Evolutionary conservation across 2,888 invertebrate genomes (phyloP).

Genomic region (Choreutis nemorana): DNA sequence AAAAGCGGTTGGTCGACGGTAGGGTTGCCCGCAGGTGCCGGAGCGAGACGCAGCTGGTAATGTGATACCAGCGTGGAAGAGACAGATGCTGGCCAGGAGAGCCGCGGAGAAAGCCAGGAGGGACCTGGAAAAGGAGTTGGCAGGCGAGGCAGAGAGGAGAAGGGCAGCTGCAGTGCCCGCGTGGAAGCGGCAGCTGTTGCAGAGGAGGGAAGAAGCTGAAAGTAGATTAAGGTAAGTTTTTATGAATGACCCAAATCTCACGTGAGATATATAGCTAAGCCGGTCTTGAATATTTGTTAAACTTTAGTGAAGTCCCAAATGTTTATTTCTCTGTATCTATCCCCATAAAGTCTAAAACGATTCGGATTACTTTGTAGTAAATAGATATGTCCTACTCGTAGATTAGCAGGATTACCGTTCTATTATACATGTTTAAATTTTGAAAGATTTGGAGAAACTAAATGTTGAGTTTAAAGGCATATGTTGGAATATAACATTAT

Average conservation of each 20-base stretch:
- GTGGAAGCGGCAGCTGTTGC: slow-evolving; percentile 92
- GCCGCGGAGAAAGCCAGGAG: slow-evolving; percentile 92
- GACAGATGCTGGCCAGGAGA: slow-evolving; percentile 94
- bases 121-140: slow-evolving; percentile 87
- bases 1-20: slow-evolving; percentile 51
- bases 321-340: not conserved
- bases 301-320: slow-evolving; percentile 4
- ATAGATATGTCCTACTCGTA: too few relatives aligned
- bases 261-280: too few relatives aligned
- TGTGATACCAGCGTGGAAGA: slow-evolving; percentile 92
- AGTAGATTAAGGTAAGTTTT: slow-evolving; percentile 74
- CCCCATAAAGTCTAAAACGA: not conserved
- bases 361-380: too few relatives aligned
- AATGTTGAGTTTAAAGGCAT: too few relatives aligned
- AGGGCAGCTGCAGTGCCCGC: slow-evolving; percentile 88
- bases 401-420: too few relatives aligned
- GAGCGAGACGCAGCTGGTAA: slow-evolving; percentile 89
- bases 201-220: slow-evolving; percentile 81
- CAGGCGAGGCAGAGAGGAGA: slow-evolving; percentile 84
- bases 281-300: slow-evolving; percentile 1
- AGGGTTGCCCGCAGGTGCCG: slow-evolving; percentile 76
- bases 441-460: too few relatives aligned
- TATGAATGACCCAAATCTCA: too few relatives aligned
- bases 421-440: too few relatives aligned
- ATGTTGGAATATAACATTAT: too few relatives aligned